These are phyloP conservation scores for Leptoteleia sp. DNA, from an alignment of 1,140 invertebrate species.

Conservation along the genomic window DNA sequence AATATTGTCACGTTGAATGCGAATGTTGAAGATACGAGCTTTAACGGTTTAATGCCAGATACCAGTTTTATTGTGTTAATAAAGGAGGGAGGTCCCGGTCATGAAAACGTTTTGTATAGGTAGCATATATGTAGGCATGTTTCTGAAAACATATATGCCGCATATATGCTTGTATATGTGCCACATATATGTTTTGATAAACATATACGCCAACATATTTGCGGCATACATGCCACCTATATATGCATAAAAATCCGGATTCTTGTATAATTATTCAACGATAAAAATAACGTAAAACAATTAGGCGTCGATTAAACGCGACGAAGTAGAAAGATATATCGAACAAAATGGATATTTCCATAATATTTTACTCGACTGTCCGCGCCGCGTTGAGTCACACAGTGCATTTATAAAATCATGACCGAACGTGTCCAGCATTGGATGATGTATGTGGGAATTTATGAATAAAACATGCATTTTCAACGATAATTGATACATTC, in stretches of 20 bases:
- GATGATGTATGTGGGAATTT: slow-evolving; percentile 62
- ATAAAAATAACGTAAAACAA: slow-evolving; percentile 11
- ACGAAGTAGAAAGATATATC: slow-evolving; percentile 19
- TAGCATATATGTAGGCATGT: too few species aligned
- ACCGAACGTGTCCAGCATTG: slow-evolving; percentile 37
- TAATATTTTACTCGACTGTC: slow-evolving; percentile 35
- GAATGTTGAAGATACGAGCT: slow-evolving; percentile 22
- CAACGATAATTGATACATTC: slow-evolving; percentile 60
- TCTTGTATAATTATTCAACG: slow-evolving; percentile 12
- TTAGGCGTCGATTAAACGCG: slow-evolving; percentile 18
- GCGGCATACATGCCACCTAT: too few species aligned
- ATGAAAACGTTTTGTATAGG: too few species aligned
- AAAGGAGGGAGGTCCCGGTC: slow-evolving; percentile 25
- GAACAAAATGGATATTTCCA: slow-evolving; percentile 26
- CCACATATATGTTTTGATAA: too few species aligned
- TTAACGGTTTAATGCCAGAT: slow-evolving; percentile 36
- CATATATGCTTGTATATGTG: too few species aligned
- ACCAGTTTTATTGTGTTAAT: slow-evolving; percentile 50
- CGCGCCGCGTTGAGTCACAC: slow-evolving; percentile 62
- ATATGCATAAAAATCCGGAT: slow-evolving; percentile 2
- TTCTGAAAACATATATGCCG: too few species aligned
- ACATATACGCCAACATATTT: too few species aligned
- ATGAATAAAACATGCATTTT: slow-evolving; percentile 62
- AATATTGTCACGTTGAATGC: slow-evolving; percentile 45
- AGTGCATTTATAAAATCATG: slow-evolving; percentile 40